Evolutionary conservation across 2,888 invertebrate species (phyloP), one percentile per base, ranked within the genome.

Genomic region (Spisula subtruncata): DNA sequence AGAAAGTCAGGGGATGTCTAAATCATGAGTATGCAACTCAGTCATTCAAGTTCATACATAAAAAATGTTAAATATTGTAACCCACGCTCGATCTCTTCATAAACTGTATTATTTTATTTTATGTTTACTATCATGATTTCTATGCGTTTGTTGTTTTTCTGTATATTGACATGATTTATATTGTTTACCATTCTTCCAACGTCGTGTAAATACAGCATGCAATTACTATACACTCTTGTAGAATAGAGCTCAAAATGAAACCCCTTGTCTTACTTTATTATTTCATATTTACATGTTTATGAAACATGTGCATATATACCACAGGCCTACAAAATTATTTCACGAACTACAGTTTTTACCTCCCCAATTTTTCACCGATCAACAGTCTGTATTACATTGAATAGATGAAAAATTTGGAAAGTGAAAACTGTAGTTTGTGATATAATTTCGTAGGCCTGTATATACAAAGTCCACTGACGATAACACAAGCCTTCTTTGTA

Each of bases 221-320:
- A 41, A 29, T 16, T 35, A 35, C 35, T 79, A 41, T 79, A 79
- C 18, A 79, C 20, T 20, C 35, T 41, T 35, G 79, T 79, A 79
- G 79, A 79, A 79, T 79, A 79, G 79, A 79, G 46, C 10, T 41
- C 4, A 79, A 79, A 46, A 41, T 79, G 46, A 79, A 79, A 35
- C 0, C 18, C 18, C 4, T 10, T 46, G 29, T 35, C 41, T 79
- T 79, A 18, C 35, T 10, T 79, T 29, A 20, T 79, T 79, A 79
- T 79, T 79, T 12, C 25, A n/a, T 25, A 25, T 25, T 56, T 56
- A 6, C 20, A n/a, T n/a, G 6, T 56, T 18, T 56, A 56, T 20
- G 8, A 41, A 41, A 41, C 8, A 41, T 41, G 41, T 41, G 8
- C 8, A 5, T 5, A 8, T 41, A 8, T 5, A 41, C 41, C 41